Percentiles rank a stretch among this genome's conserved stretches.
Evolutionary conservation across 2,113 vertebrate species (phyloP).

Genomic region (Lagopus muta): DNA sequence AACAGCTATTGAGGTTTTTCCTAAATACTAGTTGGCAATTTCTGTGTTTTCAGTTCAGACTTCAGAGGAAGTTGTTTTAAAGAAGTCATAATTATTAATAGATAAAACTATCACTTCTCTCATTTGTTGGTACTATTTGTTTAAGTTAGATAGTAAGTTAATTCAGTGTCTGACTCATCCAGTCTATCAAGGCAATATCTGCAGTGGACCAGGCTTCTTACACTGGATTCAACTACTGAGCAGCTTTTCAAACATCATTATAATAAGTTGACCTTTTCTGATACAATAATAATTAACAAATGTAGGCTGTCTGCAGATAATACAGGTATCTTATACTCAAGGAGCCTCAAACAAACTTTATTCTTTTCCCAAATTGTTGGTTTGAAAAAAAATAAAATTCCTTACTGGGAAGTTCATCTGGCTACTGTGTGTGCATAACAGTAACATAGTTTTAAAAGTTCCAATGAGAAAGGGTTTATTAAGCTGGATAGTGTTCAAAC

Average conservation of each 20-base stretch:
- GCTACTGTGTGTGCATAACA: neutral
- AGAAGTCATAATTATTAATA: neutral
- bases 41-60: neutral
- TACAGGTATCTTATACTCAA: neutral
- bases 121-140: neutral
- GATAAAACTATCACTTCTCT: neutral
- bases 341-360: neutral
- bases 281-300: neutral
- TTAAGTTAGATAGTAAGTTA: neutral
- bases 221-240: neutral
- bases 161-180: neutral
- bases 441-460: neutral
- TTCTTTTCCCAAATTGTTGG: neutral
- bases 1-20: neutral
- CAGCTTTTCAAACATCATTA: neutral
- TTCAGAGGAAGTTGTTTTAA: neutral
- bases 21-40: neutral
- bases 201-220: accelerated
- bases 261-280: neutral
- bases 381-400: neutral
- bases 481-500: neutral
- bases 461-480: neutral
- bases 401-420: neutral
- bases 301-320: neutral
- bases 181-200: neutral